Evolutionary conservation across 2,113 vertebrate species (phyloP), one percentile per base, ranked within the genome.

Genomic region (Rallus limicola): DNA sequence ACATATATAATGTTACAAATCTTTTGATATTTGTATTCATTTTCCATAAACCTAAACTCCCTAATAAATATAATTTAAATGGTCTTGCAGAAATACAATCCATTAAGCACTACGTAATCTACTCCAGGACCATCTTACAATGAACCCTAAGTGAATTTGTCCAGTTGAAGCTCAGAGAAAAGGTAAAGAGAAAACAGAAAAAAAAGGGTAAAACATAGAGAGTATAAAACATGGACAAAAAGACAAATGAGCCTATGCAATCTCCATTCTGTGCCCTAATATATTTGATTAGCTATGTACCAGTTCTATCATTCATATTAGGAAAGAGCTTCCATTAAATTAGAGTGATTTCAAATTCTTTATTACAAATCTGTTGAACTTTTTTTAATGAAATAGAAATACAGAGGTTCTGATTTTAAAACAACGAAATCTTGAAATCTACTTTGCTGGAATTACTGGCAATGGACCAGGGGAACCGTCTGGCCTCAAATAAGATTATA

Each of bases 21-120:
- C 55, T 93, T 95, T 86, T 95, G 12, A 82, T 92, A 87, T 72
- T 96, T 90, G 52, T 94, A 94, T 95, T 96, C 90, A 96, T 97
- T 97, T 96, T 90, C 83, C 68, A 82, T 64, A 65, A 94, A 88
- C n/a, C 53, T 88, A 67, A 91, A 64, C 28, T 78, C 62, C 76
- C 34, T 94, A 94, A 95, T 91, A 91, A 93, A 92, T 92, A 82
- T 60, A 48, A 91, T 93, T 91, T 70, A 68, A 82, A 82, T 70
- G 87, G 34, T 59, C 78, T 91, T 92, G 90, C 77, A 95, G 83
- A 96, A 94, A 90, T 87, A 53, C 67, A 96, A 88, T 95, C 91
- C 85, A 95, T 96, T 96, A 95, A 90, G 92, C 20, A 29, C 75
- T 52, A 6, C 56, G 80, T 91, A 92, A 92, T 94, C 92, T 91